Evolutionary conservation across 2,888 invertebrate species (phyloP).

Genomic region (Tetranychus truncatus): DNA sequence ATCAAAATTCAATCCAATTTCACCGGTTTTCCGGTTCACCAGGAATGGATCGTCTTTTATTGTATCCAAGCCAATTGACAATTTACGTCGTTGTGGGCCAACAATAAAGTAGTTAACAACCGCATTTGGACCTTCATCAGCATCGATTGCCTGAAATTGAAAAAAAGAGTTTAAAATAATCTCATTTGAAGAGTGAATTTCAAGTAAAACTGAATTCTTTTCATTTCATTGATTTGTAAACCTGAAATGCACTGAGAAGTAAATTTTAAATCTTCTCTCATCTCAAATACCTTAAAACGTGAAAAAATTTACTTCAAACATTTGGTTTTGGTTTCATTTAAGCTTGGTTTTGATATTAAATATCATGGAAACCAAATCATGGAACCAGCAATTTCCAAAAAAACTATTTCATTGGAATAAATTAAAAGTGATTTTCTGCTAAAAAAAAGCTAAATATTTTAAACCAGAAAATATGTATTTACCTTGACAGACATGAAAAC

Average conservation of each 20-base stretch:
- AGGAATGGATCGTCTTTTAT: conserved; percentile 61
- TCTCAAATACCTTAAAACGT: not conserved
- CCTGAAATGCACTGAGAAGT: too few relatives aligned
- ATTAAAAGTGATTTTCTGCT: conserved; percentile 1
- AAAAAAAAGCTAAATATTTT: not conserved
- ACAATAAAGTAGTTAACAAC: conserved; percentile 36
- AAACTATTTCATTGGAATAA: not conserved
- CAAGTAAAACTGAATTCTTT: too few relatives aligned
- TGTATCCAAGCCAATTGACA: conserved; percentile 46
- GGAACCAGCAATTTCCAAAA: not conserved
- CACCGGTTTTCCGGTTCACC: conserved; percentile 59
- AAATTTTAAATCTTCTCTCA: too few relatives aligned
- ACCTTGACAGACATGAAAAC: conserved; percentile 59
- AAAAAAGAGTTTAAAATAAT: too few relatives aligned
- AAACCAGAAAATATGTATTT: conserved; percentile 34
- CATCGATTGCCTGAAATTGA: conserved; percentile 30
- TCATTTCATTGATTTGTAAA: too few relatives aligned
- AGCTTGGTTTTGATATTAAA: too few relatives aligned
- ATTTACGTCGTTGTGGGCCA: conserved; percentile 58
- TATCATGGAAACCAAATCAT: too few relatives aligned
- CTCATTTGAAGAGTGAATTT: too few relatives aligned
- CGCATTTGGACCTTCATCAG: conserved; percentile 31
- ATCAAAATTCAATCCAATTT: conserved; percentile 73
- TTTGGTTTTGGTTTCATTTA: too few relatives aligned
- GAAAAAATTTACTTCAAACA: too few relatives aligned